These are phyloP conservation scores for Typhlichthys eigenmanni DNA, from an alignment of 2,797 vertebrate species.

Conservation along the genomic window DNA sequence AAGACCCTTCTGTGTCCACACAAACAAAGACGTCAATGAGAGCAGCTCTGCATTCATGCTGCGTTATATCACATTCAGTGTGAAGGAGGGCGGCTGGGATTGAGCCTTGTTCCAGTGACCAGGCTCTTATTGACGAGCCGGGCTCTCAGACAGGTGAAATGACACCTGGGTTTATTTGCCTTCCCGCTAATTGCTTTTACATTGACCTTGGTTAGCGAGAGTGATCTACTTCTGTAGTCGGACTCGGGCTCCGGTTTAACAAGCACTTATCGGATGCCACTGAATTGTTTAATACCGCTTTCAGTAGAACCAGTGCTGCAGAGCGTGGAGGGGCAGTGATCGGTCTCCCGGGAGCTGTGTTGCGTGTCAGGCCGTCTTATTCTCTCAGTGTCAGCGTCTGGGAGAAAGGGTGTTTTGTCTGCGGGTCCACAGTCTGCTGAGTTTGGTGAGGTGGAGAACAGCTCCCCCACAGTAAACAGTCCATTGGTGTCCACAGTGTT, in stretches of 20 bases:
- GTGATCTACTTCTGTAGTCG: constrained; percentile 28
- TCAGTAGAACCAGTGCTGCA: constrained; percentile 8
- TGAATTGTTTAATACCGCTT: constrained; percentile 19
- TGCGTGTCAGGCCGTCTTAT: too few relatives aligned
- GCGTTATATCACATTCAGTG: constrained; percentile 36
- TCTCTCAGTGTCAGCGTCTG: too few relatives aligned
- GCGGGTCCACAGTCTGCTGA: too few relatives aligned
- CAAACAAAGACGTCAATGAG: constrained; percentile 32
- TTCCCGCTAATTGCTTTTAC: constrained; percentile 51
- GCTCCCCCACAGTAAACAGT: too few relatives aligned
- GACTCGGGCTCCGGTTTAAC: constrained; percentile 34
- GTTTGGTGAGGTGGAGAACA: too few relatives aligned
- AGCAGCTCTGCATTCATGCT: constrained; percentile 17
- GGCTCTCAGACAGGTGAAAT: constrained; percentile 29
- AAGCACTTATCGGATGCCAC: constrained; percentile 18
- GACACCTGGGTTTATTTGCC: constrained; percentile 42
- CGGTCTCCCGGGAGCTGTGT: too few relatives aligned
- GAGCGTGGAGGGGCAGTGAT: too few relatives aligned
- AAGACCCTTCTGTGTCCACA: constrained; percentile 15
- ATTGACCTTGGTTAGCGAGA: constrained; percentile 45
- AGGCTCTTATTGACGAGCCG: constrained; percentile 26
- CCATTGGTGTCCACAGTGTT: too few relatives aligned
- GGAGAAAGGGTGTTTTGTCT: too few relatives aligned
- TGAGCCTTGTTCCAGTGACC: constrained; percentile 26
- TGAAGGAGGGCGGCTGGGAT: constrained; percentile 33